Evolutionary conservation across 2,888 invertebrate species (phyloP).

Genomic region (Acronicta alni): DNA sequence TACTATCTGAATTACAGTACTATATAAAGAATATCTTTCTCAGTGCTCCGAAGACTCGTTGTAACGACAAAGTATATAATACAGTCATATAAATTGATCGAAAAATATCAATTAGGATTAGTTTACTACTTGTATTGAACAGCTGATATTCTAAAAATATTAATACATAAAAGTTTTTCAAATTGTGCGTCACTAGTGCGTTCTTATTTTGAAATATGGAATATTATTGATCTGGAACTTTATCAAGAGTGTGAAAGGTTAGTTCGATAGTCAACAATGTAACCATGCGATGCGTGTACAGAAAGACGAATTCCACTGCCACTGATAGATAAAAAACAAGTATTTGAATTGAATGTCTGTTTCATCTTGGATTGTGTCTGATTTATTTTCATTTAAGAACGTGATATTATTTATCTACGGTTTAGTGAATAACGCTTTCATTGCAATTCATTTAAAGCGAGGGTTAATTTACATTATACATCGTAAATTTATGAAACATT

Average conservation of each 20-base stretch:
- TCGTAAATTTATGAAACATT: not conserved
- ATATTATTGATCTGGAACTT: constrained; percentile 34
- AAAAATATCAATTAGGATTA: too few species aligned
- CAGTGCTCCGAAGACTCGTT: too few species aligned
- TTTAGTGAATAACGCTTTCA: too few species aligned
- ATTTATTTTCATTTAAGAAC: not conserved
- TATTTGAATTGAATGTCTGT: not conserved
- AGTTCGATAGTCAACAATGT: constrained; percentile 47
- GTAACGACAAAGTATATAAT: too few species aligned
- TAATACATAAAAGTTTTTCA: not conserved
- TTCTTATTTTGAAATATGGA: constrained; percentile 25
- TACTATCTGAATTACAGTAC: constrained; percentile 2
- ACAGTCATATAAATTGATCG: too few species aligned
- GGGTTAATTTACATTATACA: not conserved
- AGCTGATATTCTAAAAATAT: too few species aligned
- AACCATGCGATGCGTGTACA: constrained; percentile 1
- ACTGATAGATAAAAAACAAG: constrained; percentile 17
- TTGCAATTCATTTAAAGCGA: not conserved
- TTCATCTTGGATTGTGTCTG: not conserved
- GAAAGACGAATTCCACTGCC: not conserved
- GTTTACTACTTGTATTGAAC: too few species aligned
- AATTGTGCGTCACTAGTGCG: constrained; percentile 3
- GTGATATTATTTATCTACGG: too few species aligned
- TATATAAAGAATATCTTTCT: not conserved
- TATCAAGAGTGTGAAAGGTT: constrained; percentile 68